These are phyloP conservation scores for Polia nebulosa DNA, from an alignment of 2,888 invertebrate genomes.

Conservation along the genomic window DNA sequence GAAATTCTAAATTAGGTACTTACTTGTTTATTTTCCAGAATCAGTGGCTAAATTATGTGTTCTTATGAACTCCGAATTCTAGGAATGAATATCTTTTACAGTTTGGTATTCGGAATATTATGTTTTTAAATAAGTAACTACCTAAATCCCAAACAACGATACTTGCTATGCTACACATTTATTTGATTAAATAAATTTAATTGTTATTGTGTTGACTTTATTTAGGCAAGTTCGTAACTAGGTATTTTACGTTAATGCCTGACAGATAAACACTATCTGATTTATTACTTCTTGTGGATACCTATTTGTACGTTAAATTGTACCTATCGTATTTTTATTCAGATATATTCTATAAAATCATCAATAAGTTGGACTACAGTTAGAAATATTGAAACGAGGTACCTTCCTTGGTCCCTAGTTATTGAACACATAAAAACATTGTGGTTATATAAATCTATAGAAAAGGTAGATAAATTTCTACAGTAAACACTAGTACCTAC, in stretches of 20 bases:
- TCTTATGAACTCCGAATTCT: background rate
- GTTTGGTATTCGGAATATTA: too few relatives aligned
- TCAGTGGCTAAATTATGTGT: background rate
- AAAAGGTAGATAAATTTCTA: background rate
- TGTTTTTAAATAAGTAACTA: background rate
- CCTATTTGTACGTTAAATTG: slow-evolving; percentile 2
- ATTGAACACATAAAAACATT: background rate
- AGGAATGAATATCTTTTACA: background rate
- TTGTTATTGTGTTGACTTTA: slow-evolving; percentile 20
- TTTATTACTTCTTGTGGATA: slow-evolving; percentile 23
- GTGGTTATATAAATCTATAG: background rate
- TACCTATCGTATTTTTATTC: background rate
- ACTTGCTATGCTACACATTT: background rate
- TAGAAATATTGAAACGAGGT: background rate
- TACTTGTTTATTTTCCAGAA: slow-evolving; percentile 1
- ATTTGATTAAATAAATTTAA: slow-evolving; percentile 18
- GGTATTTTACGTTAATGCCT: slow-evolving; percentile 25
- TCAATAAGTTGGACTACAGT: background rate
- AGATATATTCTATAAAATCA: background rate
- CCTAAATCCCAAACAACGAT: background rate
- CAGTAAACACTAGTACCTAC: background rate
- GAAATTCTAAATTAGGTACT: background rate
- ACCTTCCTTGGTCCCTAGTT: background rate
- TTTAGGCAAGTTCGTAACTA: slow-evolving; percentile 17
- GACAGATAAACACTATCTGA: slow-evolving; percentile 28